These are phyloP conservation scores for Daubentonia madagascariensis DNA, from an alignment of 2,113 vertebrate species.

Conservation along the genomic window DNA sequence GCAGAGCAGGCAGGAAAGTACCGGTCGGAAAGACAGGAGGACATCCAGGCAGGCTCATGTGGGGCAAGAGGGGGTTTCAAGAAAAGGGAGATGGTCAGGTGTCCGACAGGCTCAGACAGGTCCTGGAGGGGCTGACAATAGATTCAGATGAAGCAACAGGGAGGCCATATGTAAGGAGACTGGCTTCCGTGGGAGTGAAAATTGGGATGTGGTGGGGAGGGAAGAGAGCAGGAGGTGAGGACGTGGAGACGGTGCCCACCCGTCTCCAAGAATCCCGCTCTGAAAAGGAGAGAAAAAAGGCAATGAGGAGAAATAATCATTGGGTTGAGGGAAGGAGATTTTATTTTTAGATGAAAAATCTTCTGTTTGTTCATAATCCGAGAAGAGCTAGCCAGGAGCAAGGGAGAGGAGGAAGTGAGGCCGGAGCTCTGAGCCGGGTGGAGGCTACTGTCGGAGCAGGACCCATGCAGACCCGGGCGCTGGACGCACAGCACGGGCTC, in stretches of 20 bases:
- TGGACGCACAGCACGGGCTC: rapidly evolving
- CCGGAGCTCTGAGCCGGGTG: not conserved
- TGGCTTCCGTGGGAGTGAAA: not conserved
- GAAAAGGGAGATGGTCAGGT: not conserved
- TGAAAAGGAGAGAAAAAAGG: not conserved
- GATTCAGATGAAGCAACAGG: not conserved
- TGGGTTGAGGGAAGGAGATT: not conserved
- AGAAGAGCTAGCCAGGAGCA: not conserved
- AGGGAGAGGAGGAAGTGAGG: not conserved
- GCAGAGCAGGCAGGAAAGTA: not conserved
- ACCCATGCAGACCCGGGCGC: rapidly evolving
- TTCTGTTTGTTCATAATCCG: not conserved
- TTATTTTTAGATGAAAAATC: constrained; percentile 47
- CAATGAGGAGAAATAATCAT: not conserved
- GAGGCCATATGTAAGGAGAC: not conserved
- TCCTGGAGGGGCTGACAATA: not conserved
- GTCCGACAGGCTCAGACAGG: not conserved
- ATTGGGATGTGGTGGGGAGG: not conserved
- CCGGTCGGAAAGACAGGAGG: not conserved
- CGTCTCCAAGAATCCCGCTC: not conserved
- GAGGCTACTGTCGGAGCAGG: not conserved
- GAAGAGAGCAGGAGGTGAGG: not conserved
- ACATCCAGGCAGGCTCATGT: not conserved
- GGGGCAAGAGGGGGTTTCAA: not conserved
- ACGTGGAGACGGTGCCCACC: not conserved